Evolutionary conservation across 2,797 vertebrate species (phyloP).

Genomic region (Hippoglossus hippoglossus): DNA sequence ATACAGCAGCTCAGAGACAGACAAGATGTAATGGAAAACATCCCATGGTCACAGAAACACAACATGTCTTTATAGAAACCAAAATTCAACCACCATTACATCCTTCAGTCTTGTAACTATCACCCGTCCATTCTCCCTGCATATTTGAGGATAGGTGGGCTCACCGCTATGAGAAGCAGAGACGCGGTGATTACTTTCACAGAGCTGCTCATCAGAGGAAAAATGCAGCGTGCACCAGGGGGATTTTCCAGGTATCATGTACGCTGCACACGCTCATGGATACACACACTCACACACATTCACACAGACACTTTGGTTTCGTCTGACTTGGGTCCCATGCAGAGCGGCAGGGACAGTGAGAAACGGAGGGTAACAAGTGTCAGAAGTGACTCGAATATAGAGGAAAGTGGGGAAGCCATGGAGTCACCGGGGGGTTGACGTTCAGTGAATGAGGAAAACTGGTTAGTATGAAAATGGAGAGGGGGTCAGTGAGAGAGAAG

Average conservation of each 20-base stretch:
- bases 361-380: conserved; percentile 18
- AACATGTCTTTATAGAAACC: conserved; percentile 19
- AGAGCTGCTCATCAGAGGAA: conserved; percentile 54
- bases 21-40: conserved; percentile 34
- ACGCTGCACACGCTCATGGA: conserved; percentile 5
- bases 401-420: conserved; percentile 24
- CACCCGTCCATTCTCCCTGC: conserved; percentile 37
- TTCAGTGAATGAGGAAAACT: conserved; percentile 51
- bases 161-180: conserved; percentile 56
- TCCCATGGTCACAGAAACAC: conserved; percentile 27
- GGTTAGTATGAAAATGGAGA: conserved; percentile 32
- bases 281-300: neutral
- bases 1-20: conserved; percentile 15
- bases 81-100: conserved; percentile 38
- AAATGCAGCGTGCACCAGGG: conserved; percentile 36
- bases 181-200: conserved; percentile 64
- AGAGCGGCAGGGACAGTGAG: conserved; percentile 19
- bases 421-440: conserved; percentile 4
- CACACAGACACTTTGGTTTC: conserved; percentile 29
- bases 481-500: conserved; percentile 46
- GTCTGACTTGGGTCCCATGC: conserved; percentile 18
- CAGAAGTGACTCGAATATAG: conserved; percentile 15
- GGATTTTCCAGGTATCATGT: conserved; percentile 53
- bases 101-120: conserved; percentile 52
- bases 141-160: conserved; percentile 69